A percentile compares a stretch with the other conserved stretches of the same genome.
These are phyloP conservation scores for Drosophila elegans DNA, from an alignment of 1,140 invertebrate species.

Conservation along the genomic window DNA sequence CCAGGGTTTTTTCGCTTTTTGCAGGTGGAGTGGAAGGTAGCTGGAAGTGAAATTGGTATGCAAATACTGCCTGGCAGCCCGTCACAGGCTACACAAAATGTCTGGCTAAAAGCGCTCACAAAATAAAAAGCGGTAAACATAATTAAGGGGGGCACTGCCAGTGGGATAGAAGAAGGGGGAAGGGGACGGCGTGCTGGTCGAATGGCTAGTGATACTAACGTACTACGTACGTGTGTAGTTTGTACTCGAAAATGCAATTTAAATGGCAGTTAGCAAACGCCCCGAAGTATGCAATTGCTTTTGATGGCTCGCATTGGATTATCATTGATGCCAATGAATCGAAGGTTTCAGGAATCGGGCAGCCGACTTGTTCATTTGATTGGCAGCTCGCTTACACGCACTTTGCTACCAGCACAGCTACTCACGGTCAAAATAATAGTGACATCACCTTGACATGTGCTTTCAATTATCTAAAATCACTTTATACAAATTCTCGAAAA, in stretches of 20 bases:
- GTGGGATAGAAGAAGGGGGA: background rate
- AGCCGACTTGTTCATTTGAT: conserved; percentile 29
- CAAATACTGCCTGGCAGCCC: conserved; percentile 56
- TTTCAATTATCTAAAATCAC: too few species aligned
- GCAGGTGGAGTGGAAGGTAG: conserved; percentile 51
- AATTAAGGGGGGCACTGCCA: conserved; percentile 47
- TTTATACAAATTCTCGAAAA: too few species aligned
- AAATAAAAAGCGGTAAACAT: conserved; percentile 57
- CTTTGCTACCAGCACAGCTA: conserved; percentile 2
- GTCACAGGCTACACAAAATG: conserved; percentile 57
- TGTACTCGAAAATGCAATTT: conserved; percentile 52
- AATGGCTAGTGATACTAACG: conserved; percentile 37
- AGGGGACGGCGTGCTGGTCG: conserved; percentile 18
- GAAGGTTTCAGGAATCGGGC: conserved; percentile 11
- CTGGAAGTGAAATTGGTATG: conserved; percentile 66
- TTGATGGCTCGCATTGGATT: conserved; percentile 34
- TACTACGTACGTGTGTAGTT: conserved; percentile 7
- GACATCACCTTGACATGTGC: background rate
- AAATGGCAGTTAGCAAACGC: conserved; percentile 44
- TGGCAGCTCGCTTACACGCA: conserved; percentile 35
- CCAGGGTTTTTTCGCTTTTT: conserved; percentile 35
- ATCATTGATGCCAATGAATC: conserved; percentile 47
- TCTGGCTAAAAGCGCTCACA: conserved; percentile 50
- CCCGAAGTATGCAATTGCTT: conserved; percentile 43
- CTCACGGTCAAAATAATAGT: background rate